phyloP scores from a whole-genome alignment of 1,140 invertebrate genomes.

The Dryas iulia region DNA sequence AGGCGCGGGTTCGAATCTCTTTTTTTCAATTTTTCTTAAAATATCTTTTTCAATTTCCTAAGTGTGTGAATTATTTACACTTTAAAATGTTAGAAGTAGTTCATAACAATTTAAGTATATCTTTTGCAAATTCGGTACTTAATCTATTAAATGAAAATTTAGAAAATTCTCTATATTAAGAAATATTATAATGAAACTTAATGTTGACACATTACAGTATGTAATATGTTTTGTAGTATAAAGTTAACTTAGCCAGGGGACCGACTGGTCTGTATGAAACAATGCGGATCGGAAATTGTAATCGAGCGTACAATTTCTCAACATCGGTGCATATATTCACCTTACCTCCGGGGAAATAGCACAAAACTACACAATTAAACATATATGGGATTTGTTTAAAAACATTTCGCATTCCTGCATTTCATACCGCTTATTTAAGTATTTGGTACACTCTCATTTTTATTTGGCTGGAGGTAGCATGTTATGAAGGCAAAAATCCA shows the following conservation, averaged over 20 bases:
- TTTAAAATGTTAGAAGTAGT: too few relatives aligned
- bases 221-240: background rate
- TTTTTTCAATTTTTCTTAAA: too few relatives aligned
- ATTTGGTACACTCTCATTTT: slow-evolving; percentile 51
- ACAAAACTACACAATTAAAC: background rate
- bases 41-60: too few relatives aligned
- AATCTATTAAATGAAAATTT: too few relatives aligned
- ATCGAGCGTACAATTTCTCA: background rate
- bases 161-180: too few relatives aligned
- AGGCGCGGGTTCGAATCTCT: too few relatives aligned
- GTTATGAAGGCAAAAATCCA: slow-evolving; percentile 79
- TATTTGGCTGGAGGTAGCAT: slow-evolving; percentile 74
- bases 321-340: background rate
- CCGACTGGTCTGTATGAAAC: background rate
- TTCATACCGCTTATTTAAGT: slow-evolving; percentile 33
- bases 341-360: background rate
- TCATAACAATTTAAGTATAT: too few relatives aligned
- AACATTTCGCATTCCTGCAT: slow-evolving; percentile 23
- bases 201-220: too few relatives aligned
- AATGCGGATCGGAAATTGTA: background rate
- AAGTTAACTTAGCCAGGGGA: background rate
- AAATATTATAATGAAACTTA: too few relatives aligned
- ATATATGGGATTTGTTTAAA: background rate
- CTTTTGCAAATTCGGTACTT: too few relatives aligned
- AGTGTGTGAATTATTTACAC: too few relatives aligned